Evolutionary conservation across 1,140 invertebrate genomes (phyloP).

Genomic region (Steinernema feltiae): DNA sequence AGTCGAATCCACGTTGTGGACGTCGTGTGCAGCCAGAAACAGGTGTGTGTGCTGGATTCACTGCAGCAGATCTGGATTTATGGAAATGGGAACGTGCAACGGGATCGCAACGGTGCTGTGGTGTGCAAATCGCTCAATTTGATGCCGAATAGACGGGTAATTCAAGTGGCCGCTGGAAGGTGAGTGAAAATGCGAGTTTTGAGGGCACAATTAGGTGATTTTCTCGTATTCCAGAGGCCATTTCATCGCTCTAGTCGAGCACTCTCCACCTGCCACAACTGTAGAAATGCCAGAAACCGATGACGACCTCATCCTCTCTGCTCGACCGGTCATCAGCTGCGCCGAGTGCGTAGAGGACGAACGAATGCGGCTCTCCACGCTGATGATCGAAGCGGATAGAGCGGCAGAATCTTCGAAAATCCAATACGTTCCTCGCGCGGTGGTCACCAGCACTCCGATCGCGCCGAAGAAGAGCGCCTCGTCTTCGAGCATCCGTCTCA

Average conservation of each 20-base stretch:
- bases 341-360: not conserved
- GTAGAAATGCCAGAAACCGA: not conserved
- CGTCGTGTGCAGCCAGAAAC: not conserved
- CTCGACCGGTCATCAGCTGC: not conserved
- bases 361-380: not conserved
- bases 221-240: not conserved
- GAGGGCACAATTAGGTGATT: too few species aligned
- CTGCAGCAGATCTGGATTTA: not conserved
- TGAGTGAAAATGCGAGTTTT: not conserved
- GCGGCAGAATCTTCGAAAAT: not conserved
- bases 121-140: not conserved
- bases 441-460: not conserved
- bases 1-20: not conserved
- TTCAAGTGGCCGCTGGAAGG: not conserved
- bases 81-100: not conserved
- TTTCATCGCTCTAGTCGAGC: not conserved
- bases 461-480: not conserved
- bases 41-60: not conserved
- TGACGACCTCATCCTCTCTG: not conserved
- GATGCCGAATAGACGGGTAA: constrained; percentile 3
- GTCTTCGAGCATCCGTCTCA: not conserved
- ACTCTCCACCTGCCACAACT: not conserved
- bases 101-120: not conserved
- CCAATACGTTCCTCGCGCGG: not conserved
- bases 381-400: not conserved